A percentile compares a stretch with the other conserved stretches of the same genome.
phyloP scores from a whole-genome alignment of 2,888 invertebrate species.

The Allacma fusca region DNA sequence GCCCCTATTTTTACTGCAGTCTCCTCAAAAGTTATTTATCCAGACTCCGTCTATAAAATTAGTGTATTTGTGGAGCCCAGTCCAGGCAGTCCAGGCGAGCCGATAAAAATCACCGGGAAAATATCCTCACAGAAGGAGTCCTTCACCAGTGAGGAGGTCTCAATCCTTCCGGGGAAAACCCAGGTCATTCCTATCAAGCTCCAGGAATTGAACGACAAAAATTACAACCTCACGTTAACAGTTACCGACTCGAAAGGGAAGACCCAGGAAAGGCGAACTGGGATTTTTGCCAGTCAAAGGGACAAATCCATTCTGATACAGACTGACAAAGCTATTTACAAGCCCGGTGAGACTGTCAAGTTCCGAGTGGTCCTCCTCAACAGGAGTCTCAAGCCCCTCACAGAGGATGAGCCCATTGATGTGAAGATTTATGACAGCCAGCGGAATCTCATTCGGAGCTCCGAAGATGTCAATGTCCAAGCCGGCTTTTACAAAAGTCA shows the following conservation, averaged over 20 bases:
- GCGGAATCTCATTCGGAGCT: conserved; percentile 82
- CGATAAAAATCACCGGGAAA: conserved; percentile 1
- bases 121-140: conserved; percentile 13
- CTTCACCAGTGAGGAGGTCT: background rate
- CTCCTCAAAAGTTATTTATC: conserved; percentile 27
- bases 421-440: conserved; percentile 59
- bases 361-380: conserved; percentile 82
- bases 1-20: conserved; percentile 33
- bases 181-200: background rate
- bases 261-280: background rate
- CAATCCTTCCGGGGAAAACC: background rate
- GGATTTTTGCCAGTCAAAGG: background rate
- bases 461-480: conserved; percentile 71
- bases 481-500: conserved; percentile 79
- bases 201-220: background rate
- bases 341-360: conserved; percentile 81
- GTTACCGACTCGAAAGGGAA: background rate
- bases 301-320: conserved; percentile 75
- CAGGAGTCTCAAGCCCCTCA: conserved; percentile 74
- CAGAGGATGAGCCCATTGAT: conserved; percentile 8
- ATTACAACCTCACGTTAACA: conserved; percentile 1
- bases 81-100: background rate
- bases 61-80: conserved; percentile 21
- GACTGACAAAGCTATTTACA: conserved; percentile 90
- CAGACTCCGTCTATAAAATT: conserved; percentile 26